Conservation (phyloP, 2,888 invertebrate species). For the Ctenicera cuprea region DNA sequence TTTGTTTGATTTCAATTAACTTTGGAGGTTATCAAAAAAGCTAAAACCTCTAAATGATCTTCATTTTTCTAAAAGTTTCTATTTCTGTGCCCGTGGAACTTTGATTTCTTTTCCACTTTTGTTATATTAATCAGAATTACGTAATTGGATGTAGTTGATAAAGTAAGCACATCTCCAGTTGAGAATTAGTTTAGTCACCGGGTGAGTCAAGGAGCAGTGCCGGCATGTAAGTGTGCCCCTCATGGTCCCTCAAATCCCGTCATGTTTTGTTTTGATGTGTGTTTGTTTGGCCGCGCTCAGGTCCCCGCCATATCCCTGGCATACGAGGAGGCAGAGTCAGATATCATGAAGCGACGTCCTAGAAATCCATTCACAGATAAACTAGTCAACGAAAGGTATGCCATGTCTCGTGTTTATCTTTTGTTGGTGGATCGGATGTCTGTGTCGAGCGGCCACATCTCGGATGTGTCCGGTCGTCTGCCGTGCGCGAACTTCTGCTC, state of each 20-base stretch:
- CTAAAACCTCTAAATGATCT: no score
- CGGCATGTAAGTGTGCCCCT: constrained; percentile 66
- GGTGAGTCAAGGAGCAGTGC: constrained; percentile 68
- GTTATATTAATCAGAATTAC: not conserved
- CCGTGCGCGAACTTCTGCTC: constrained; percentile 65
- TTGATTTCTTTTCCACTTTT: not conserved
- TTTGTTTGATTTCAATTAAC: not conserved
- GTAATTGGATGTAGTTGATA: not conserved
- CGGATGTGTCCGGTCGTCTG: constrained; percentile 55
- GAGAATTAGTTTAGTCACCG: constrained; percentile 31
- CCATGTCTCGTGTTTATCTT: constrained; percentile 69
- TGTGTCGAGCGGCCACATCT: constrained; percentile 52
- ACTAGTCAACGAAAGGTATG: constrained; percentile 97
- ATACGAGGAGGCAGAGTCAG: constrained; percentile 98
- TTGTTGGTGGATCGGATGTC: constrained; percentile 59
- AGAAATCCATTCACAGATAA: constrained; percentile 98
- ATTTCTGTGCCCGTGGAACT: no score
- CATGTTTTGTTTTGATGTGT: constrained; percentile 70
- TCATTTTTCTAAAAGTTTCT: no score
- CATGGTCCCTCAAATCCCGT: constrained; percentile 50
- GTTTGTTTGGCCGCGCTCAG: constrained; percentile 76
- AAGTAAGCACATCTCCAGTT: constrained; percentile 35
- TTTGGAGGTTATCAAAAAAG: not conserved
- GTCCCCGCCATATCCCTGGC: constrained; percentile 99
- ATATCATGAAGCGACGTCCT: constrained; percentile 99